phyloP scores from a whole-genome alignment of 30 jellyfish, hydroid and myxozoan genomes.

The Turritopsis dohrnii region DNA sequence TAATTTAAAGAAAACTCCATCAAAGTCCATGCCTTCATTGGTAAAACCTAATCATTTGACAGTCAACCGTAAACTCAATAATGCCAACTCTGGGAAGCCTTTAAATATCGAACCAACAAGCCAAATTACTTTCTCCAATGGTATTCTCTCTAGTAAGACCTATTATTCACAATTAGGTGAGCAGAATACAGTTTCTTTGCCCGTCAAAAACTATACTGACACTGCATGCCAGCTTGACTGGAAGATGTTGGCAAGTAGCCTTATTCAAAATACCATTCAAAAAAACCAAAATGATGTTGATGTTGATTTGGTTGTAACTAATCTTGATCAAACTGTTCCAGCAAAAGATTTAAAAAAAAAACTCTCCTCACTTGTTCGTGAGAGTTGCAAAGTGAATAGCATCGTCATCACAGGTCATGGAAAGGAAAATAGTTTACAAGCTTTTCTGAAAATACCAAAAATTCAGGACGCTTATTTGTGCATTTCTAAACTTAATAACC shows the following conservation, averaged over 20 bases:
- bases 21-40: too few relatives aligned
- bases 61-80: background rate
- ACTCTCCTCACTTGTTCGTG: constrained; percentile 7
- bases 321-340: background rate
- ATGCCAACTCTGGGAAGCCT: background rate
- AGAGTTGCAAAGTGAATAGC: constrained; percentile 15
- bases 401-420: constrained; percentile 9
- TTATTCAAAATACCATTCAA: background rate
- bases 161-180: background rate
- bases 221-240: background rate
- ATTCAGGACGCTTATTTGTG: constrained; percentile 31
- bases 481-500: constrained; percentile 13
- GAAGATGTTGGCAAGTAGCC: background rate
- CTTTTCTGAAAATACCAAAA: constrained; percentile 12
- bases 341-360: constrained; percentile 3
- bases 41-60: too few relatives aligned
- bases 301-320: background rate
- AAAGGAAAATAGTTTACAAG: constrained; percentile 12
- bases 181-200: background rate
- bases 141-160: background rate
- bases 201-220: background rate
- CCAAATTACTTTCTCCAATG: background rate
- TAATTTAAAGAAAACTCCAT: background rate
- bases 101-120: background rate
- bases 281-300: background rate